Conservation (phyloP, 1,140 invertebrate genomes). For the Pseudomyrmex cubaensis region DNA sequence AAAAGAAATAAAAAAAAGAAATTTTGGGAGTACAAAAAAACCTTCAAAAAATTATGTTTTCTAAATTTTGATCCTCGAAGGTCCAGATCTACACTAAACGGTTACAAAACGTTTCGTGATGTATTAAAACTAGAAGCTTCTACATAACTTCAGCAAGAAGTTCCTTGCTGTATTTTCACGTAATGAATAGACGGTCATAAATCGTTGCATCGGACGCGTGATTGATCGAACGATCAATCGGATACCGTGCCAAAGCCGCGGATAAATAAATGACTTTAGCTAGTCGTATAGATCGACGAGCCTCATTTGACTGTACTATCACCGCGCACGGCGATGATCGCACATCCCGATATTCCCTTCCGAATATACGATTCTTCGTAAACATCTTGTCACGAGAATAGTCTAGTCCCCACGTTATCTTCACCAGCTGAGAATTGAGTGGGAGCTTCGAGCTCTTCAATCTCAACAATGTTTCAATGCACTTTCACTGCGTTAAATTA, state of each 20-base stretch:
- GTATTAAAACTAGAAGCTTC: constrained; percentile 10
- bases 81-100: too few relatives aligned
- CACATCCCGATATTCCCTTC: constrained; percentile 37
- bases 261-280: constrained; percentile 24
- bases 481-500: not conserved
- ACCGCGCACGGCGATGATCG: not conserved
- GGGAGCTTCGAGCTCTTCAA: not conserved
- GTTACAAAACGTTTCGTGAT: not conserved
- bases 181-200: constrained; percentile 34
- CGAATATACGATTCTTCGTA: not conserved
- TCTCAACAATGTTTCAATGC: not conserved
- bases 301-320: constrained; percentile 24
- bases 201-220: constrained; percentile 30
- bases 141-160: constrained; percentile 20
- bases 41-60: too few relatives aligned
- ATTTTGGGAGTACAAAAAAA: too few relatives aligned
- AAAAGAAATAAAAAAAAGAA: too few relatives aligned
- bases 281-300: not conserved
- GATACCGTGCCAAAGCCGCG: constrained; percentile 15
- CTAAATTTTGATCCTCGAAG: too few relatives aligned
- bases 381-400: constrained; percentile 21
- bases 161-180: not conserved
- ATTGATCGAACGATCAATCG: constrained; percentile 38
- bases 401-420: constrained; percentile 1
- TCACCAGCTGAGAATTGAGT: constrained; percentile 13